A percentile compares a stretch with the other conserved stretches of the same genome.
Conservation (phyloP, 1,140 invertebrate genomes). For the Phocides pigmalion region DNA sequence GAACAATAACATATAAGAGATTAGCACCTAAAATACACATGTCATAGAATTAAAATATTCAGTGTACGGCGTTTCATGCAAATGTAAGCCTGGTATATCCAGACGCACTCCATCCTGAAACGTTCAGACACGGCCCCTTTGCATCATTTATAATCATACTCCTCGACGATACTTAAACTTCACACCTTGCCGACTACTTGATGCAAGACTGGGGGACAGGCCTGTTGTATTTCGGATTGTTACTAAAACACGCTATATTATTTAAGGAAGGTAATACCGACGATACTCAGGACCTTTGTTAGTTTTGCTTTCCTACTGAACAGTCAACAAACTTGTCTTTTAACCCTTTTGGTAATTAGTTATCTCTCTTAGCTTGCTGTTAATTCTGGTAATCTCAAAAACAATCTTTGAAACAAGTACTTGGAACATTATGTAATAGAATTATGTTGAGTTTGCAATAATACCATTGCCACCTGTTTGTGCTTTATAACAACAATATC, state of each 20-base stretch:
- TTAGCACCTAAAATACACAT: no score
- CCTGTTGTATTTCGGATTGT: background rate
- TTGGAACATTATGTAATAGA: no score
- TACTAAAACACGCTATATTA: background rate
- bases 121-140: slow-evolving; percentile 36
- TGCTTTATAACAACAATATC: no score
- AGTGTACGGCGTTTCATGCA: background rate
- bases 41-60: background rate
- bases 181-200: slow-evolving; percentile 51
- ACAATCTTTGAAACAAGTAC: no score
- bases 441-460: no score
- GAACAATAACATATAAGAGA: no score
- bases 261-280: background rate
- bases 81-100: background rate
- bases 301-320: slow-evolving; percentile 1
- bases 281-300: background rate
- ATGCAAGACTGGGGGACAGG: slow-evolving; percentile 47
- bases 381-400: no score
- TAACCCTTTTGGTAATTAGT: background rate
- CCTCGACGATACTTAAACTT: slow-evolving; percentile 56
- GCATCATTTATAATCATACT: slow-evolving; percentile 66
- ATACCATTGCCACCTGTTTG: no score
- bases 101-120: slow-evolving; percentile 4
- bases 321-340: background rate
- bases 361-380: background rate